Base-by-base conservation (phyloP, 2,888 invertebrate species). In the Aspidiotus rigidus region DNA sequence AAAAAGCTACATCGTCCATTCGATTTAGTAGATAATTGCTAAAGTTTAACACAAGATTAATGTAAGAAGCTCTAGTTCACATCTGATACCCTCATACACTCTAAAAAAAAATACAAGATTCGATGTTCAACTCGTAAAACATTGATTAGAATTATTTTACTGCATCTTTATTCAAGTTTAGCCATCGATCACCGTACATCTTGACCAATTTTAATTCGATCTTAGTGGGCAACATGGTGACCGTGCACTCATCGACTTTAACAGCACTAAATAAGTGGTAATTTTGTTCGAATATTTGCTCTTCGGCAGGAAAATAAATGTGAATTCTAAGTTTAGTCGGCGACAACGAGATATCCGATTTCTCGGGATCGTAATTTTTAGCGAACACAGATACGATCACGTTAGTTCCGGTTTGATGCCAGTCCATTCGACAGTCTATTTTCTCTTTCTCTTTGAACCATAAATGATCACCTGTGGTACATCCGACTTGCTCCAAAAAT, bases 401-500 rank as follows among this genome's bases (percentile, higher is more conserved):
- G 77, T 85, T 83, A 0, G 86, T 83, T 0, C 86, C 86, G 0
- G 96, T 97, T 81, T 98, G 97, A 80, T 96, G 93, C 90, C 94
- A 95, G 78, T 98, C 97, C 83, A 90, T 87, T 39, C 95, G 85
- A 77, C 96, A 96, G 70, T 85, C 81, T 0, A 84, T 81, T 55
- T 55, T 39, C 39, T 70, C 69, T 63, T 67, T 86, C 77, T 86
- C 84, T 72, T 82, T 81, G 64, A 83, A 81, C 96, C 97, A 99
- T 71, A 87, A 80, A 79, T 99, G 99, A 62, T 82, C 82, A 7
- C 95, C 97, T 70, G 82, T 81, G 7, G 83, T 82, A 77, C 99
- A 99, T 0, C 99, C 99, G 64, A 84, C 86, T 81, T 98, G 98
- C 69, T 86, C 88, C 69, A 99, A 81, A 77, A 99, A 99, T 2